phyloP scores from a whole-genome alignment of 1,140 invertebrate species.

The Ptiloglossa arizonensis region DNA sequence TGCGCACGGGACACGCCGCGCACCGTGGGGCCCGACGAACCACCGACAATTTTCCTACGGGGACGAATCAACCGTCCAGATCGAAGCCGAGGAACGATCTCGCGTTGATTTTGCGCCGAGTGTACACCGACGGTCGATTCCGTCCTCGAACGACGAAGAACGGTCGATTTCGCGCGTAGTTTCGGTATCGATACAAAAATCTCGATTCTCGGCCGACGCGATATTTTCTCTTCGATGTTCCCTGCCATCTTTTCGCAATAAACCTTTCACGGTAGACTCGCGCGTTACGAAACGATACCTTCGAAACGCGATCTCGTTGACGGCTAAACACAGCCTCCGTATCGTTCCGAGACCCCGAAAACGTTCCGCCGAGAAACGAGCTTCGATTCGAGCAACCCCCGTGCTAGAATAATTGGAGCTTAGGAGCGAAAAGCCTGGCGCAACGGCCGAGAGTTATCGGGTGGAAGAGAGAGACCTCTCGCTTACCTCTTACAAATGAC shows the following conservation, averaged over 20 bases:
- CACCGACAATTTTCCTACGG: background rate
- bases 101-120: background rate
- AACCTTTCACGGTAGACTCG: background rate
- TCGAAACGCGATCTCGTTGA: slow-evolving; percentile 24
- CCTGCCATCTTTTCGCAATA: background rate
- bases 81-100: background rate
- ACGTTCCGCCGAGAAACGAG: slow-evolving; percentile 5
- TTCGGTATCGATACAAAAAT: too few relatives aligned
- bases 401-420: slow-evolving; percentile 61
- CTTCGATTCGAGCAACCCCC: slow-evolving; percentile 22
- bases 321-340: slow-evolving; percentile 39
- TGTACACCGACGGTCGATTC: too few relatives aligned
- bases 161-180: too few relatives aligned
- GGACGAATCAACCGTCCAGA: background rate
- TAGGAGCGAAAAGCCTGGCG: slow-evolving; percentile 45
- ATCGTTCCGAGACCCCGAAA: background rate
- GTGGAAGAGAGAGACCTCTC: background rate
- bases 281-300: background rate
- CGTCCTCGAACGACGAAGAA: too few relatives aligned
- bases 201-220: too few relatives aligned
- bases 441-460: slow-evolving; percentile 41
- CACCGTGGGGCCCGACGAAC: background rate
- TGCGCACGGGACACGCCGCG: slow-evolving; percentile 9
- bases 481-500: slow-evolving; percentile 62
- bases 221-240: too few relatives aligned